Evolutionary conservation across 2,797 vertebrate species (phyloP).

Genomic region (Syngnathus acus): DNA sequence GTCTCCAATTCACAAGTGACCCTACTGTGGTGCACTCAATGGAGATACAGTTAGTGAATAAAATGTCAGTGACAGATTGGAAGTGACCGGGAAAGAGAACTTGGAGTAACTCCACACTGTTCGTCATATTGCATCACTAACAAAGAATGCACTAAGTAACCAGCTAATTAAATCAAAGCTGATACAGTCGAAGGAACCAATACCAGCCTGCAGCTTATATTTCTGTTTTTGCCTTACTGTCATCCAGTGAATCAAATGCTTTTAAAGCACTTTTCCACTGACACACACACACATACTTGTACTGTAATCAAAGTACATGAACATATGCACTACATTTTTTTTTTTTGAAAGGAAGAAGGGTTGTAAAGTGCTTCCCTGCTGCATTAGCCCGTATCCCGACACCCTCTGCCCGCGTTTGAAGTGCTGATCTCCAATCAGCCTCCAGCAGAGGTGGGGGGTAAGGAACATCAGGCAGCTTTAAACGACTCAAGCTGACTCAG

Average conservation of each 20-base stretch:
- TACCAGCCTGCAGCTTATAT: constrained; percentile 42
- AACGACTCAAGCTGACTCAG: constrained; percentile 27
- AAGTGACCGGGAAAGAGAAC: constrained; percentile 25
- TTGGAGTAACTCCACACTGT: constrained; percentile 53
- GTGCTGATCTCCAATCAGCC: constrained; percentile 48
- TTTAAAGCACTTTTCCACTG: constrained; percentile 13
- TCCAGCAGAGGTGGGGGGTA: constrained; percentile 24
- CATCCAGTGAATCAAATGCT: constrained; percentile 34
- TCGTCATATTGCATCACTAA: constrained; percentile 56
- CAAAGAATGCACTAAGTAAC: constrained; percentile 63
- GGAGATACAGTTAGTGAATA: constrained; percentile 4
- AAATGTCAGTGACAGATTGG: constrained; percentile 26
- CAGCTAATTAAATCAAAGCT: constrained; percentile 65
- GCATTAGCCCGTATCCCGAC: constrained; percentile 42
- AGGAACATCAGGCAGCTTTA: constrained; percentile 43
- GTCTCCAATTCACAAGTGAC: not conserved
- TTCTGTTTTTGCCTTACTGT: constrained; percentile 45
- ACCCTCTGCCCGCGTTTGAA: constrained; percentile 44
- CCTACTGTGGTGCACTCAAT: not conserved
- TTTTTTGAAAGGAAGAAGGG: constrained; percentile 26
- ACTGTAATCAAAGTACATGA: constrained; percentile 51
- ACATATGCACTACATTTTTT: constrained; percentile 42
- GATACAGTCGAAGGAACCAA: constrained; percentile 43
- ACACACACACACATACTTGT: not conserved
- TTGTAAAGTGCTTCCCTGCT: constrained; percentile 47